phyloP scores from a whole-genome alignment of 2,113 vertebrate species.

The Illadopsis cleaveri region DNA sequence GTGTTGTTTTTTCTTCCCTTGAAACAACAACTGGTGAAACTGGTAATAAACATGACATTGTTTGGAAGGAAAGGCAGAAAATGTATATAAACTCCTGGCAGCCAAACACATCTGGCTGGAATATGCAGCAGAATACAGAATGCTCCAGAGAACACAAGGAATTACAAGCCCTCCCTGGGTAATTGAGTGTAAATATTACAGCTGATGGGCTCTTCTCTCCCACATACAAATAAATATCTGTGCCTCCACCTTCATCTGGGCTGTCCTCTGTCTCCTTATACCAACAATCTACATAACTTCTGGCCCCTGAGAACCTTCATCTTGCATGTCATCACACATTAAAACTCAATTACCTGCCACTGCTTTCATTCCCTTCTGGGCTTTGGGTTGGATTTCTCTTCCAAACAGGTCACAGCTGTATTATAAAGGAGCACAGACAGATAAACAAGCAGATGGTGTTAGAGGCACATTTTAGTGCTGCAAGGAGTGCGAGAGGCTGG shows the following conservation, averaged over 20 bases:
- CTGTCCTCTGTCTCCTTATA: not conserved
- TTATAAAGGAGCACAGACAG: not conserved
- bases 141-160: not conserved
- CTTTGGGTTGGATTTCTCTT: not conserved
- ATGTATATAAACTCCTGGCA: conserved; percentile 38
- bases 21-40: not conserved
- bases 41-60: not conserved
- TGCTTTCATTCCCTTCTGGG: not conserved
- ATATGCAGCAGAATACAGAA: not conserved
- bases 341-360: not conserved
- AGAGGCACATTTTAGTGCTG: not conserved
- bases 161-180: not conserved
- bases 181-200: not conserved
- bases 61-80: conserved; percentile 1
- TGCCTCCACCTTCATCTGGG: not conserved
- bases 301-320: not conserved
- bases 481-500: not conserved
- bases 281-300: not conserved
- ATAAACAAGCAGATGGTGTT: not conserved
- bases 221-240: not conserved
- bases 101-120: conserved; percentile 13
- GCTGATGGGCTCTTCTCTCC: not conserved
- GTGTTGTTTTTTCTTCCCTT: not conserved
- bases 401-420: not conserved
- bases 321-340: not conserved